A percentile compares a stretch with the other conserved stretches of the same genome.
Conservation (phyloP, 2,888 invertebrate genomes). For the Thumatha senex region DNA sequence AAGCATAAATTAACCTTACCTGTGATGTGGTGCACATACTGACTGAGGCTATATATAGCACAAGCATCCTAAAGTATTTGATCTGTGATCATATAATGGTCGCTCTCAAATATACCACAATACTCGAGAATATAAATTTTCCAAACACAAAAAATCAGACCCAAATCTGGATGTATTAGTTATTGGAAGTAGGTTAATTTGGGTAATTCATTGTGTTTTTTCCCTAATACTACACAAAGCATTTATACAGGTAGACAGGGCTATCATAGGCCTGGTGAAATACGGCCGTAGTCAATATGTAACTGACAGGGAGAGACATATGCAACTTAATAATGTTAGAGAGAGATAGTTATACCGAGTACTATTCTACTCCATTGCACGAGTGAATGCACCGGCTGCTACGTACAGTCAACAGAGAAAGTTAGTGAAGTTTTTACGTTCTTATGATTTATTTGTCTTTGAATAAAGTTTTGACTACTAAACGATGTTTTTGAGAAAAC, state of each 20-base stretch:
- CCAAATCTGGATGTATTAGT: no score
- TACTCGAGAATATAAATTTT: no score
- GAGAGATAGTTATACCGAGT: slow-evolving; percentile 44
- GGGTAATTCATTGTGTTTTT: neutral
- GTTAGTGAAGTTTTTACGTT: slow-evolving; percentile 1
- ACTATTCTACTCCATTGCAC: slow-evolving; percentile 59
- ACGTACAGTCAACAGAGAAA: slow-evolving; percentile 36
- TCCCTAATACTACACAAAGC: neutral
- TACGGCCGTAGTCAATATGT: slow-evolving; percentile 30
- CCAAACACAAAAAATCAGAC: no score
- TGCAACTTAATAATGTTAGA: slow-evolving; percentile 33
- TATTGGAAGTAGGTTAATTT: neutral
- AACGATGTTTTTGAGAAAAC: no score
- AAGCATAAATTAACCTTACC: no score
- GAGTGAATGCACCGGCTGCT: slow-evolving; percentile 63
- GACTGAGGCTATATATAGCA: no score
- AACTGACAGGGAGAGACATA: slow-evolving; percentile 40
- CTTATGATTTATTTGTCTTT: neutral
- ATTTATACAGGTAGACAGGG: neutral
- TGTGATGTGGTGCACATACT: no score
- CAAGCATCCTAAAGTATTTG: no score
- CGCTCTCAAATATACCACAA: no score
- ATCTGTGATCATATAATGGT: no score
- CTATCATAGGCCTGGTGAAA: slow-evolving; percentile 18
- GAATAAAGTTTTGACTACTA: neutral